Evolutionary conservation across 2,888 invertebrate species (phyloP), one percentile per base, ranked within the genome.

Genomic region (Pharmacophagus antenor): DNA sequence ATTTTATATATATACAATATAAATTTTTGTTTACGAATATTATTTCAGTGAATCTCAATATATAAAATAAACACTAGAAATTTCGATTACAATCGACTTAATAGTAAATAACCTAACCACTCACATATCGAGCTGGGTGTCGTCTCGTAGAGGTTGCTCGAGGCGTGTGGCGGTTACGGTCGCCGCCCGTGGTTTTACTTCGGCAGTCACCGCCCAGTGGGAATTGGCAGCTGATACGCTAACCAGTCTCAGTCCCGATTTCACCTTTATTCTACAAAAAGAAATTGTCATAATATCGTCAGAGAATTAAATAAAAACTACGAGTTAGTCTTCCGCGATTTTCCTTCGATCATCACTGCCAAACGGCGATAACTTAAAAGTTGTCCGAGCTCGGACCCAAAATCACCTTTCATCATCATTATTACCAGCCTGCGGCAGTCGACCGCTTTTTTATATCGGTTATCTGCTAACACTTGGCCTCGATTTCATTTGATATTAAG

Each of bases 151-250:
- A 1, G 88, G 88, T 66, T 86, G 88, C 53, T 90, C 90, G 6
- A 89, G 75, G 63, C 94, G 94, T 58, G 95, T 93, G 0, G 97
- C 96, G 0, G 97, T 98, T 57, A 98, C 97, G 17, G 97, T 95
- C 25, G 97, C 98, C 1, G 95, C 94, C 2, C 97, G 96, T 68
- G 97, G 95, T 76, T 97, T 95, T 54, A 95, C 94, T 74, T 98
- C 97, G 50, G 97, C 94, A 21, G 95, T 95, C 68, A 98, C 94
- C 70, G 95, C 96, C 98, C 98, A 98, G 62, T 93, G 93, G 58
- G 93, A 94, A 69, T 84, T 94, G 72, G 92, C 94, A 81, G 95
- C 93, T 54, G 95, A 94, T 22, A 96, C 97, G 65, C 96, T 96
- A 76, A 98, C 91, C 70, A 98, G 93, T 65, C 95, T 93, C 61